Conservation (phyloP, 2,113 vertebrate species). For the Petromus typicus region DNA sequence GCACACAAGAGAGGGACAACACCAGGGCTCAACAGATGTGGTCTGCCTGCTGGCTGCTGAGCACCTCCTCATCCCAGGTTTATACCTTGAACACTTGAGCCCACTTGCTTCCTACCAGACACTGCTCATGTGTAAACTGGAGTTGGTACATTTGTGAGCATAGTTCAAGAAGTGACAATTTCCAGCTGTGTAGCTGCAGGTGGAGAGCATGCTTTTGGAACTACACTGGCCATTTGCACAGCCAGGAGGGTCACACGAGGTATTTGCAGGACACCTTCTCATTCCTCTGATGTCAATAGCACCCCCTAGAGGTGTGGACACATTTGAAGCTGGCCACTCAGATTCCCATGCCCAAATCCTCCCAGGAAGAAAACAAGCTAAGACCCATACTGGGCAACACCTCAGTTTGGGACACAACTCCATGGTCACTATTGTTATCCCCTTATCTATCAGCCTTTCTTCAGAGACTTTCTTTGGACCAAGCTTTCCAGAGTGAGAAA, state of each 20-base stretch:
- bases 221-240: too few species aligned
- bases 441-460: background rate
- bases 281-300: background rate
- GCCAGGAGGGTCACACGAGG: rapidly evolving
- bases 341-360: background rate
- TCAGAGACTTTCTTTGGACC: background rate
- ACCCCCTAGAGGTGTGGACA: background rate
- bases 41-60: background rate
- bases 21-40: rapidly evolving
- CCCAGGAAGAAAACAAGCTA: background rate
- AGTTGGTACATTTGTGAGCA: background rate
- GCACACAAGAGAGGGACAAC: background rate
- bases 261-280: background rate
- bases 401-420: background rate
- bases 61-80: background rate
- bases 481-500: background rate
- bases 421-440: background rate
- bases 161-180: background rate
- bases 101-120: background rate
- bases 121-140: too few species aligned
- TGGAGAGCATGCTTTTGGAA: background rate
- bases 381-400: background rate
- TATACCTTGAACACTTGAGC: background rate
- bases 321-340: background rate
- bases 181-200: background rate